phyloP scores from a whole-genome alignment of 2,888 invertebrate species.

The Punctoribates punctum region DNA sequence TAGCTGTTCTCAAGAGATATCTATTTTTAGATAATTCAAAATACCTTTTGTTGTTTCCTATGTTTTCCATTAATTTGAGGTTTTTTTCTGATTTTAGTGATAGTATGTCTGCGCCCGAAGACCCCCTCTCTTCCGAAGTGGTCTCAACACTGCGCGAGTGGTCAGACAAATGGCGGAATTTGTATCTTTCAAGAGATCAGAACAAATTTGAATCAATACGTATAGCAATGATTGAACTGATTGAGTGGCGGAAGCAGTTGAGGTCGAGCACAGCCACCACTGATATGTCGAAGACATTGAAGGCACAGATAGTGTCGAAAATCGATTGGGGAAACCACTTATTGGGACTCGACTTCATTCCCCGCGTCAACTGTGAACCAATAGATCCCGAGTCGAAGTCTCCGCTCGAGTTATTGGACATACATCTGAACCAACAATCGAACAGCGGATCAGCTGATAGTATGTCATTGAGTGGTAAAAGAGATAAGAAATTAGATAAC shows the following conservation, averaged over 20 bases:
- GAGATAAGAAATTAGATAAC: neutral
- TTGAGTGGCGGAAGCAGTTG: conserved; percentile 77
- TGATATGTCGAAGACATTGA: conserved; percentile 71
- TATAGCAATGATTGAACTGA: conserved; percentile 82
- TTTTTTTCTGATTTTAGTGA: conserved; percentile 53
- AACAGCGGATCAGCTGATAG: neutral
- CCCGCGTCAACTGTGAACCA: conserved; percentile 80
- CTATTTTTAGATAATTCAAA: no score
- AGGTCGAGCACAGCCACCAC: conserved; percentile 78
- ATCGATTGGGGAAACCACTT: conserved; percentile 51
- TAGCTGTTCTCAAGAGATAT: no score
- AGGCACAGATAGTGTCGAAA: conserved; percentile 47
- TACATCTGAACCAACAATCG: conserved; percentile 13
- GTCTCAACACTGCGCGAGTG: conserved; percentile 87
- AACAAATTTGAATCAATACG: conserved; percentile 76
- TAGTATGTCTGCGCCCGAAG: conserved; percentile 70
- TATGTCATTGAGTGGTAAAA: conserved; percentile 12
- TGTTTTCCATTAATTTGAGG: no score
- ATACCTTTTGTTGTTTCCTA: no score
- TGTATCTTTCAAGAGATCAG: conserved; percentile 76
- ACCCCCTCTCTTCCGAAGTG: conserved; percentile 84
- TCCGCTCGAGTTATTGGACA: conserved; percentile 76
- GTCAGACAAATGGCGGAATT: conserved; percentile 85
- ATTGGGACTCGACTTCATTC: conserved; percentile 83
- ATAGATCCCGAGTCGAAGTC: conserved; percentile 86